A percentile compares a stretch with the other conserved stretches of the same genome.
Conservation (phyloP, 1,140 invertebrate genomes). For the Megathymus violae region DNA sequence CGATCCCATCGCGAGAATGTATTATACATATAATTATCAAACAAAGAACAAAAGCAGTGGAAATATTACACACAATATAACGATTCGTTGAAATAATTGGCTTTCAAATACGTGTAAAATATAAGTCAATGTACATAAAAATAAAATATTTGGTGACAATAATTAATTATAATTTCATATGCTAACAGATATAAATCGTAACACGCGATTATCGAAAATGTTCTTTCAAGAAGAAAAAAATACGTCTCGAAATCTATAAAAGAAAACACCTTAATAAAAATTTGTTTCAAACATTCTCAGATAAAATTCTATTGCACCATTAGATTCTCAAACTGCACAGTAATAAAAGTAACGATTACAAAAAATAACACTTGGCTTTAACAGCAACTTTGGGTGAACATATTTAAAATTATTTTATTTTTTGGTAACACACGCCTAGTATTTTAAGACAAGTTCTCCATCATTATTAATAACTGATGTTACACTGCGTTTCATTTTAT, state of each 20-base stretch:
- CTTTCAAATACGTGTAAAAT: slow-evolving; percentile 21
- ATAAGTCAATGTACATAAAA: not conserved
- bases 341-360: not conserved
- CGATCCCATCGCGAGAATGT: slow-evolving; percentile 6
- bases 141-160: not conserved
- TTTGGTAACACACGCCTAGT: no score
- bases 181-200: not conserved
- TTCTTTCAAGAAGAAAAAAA: no score
- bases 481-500: no score
- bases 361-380: slow-evolving; percentile 3
- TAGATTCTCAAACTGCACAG: not conserved
- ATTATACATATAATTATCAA: slow-evolving; percentile 20
- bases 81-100: no score
- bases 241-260: no score
- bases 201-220: not conserved
- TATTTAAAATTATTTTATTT: no score
- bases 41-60: no score
- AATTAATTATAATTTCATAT: not conserved
- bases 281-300: not conserved
- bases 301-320: slow-evolving; percentile 7
- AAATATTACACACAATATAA: no score
- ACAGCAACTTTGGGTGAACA: not conserved
- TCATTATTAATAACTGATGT: no score
- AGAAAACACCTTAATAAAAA: no score
- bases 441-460: no score